A percentile compares a stretch with the other conserved stretches of the same genome.
Conservation (phyloP, 2,113 vertebrate species). For the Dolichotis patagonum region DNA sequence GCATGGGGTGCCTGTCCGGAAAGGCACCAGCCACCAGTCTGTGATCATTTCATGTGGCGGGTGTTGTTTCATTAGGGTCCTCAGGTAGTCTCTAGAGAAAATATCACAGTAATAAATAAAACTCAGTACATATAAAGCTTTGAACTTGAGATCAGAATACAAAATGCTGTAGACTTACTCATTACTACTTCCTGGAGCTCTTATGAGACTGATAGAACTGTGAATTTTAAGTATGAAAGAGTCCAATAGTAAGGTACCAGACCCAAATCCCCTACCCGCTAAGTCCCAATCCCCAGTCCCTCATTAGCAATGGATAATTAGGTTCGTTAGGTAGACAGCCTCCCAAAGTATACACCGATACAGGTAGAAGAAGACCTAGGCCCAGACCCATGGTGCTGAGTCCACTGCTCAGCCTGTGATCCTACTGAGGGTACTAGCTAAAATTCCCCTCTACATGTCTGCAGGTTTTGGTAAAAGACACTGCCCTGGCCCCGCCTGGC, state of each 20-base stretch:
- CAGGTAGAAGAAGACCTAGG: neutral
- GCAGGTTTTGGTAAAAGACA: neutral
- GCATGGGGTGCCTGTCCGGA: neutral
- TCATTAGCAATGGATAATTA: neutral
- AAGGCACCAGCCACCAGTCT: neutral
- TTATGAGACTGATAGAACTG: constrained; percentile 8
- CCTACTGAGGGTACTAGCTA: neutral
- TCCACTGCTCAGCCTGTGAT: neutral
- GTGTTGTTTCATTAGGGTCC: neutral
- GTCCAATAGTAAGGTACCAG: neutral
- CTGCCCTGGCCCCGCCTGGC: neutral
- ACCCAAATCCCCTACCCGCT: neutral
- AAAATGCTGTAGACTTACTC: neutral
- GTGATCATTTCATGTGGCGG: neutral
- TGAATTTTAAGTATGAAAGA: constrained; percentile 24
- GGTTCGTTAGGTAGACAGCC: neutral
- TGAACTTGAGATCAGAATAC: neutral
- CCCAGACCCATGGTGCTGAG: neutral
- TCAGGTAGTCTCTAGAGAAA: neutral
- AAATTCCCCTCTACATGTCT: neutral
- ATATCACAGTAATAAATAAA: constrained; percentile 32
- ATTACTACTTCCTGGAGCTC: neutral
- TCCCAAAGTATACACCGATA: neutral
- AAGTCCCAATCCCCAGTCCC: neutral
- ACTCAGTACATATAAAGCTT: neutral